A percentile compares a stretch with the other conserved stretches of the same genome.
Evolutionary conservation across 1,140 invertebrate genomes (phyloP).

Genomic region (Drosophila takahashii): DNA sequence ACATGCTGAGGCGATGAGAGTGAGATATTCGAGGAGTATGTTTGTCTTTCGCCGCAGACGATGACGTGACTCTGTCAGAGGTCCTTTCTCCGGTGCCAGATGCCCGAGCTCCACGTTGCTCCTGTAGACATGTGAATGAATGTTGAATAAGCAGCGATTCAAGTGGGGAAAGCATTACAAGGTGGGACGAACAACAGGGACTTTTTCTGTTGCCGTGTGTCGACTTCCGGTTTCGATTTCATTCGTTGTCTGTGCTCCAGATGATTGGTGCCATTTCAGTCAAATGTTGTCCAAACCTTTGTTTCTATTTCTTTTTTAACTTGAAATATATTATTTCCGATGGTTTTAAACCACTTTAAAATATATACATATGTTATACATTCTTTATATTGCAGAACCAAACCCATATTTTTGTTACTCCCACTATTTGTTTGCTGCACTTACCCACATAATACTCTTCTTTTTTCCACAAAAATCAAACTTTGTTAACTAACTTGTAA

Average conservation of each 20-base stretch:
- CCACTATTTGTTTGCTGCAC: too few species aligned
- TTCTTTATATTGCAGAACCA: too few species aligned
- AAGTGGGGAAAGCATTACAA: conserved; percentile 47
- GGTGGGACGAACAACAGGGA: neutral
- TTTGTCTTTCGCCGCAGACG: conserved; percentile 16
- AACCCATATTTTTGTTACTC: too few species aligned
- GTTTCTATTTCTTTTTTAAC: too few species aligned
- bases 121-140: conserved; percentile 56
- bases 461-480: too few species aligned
- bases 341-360: too few species aligned
- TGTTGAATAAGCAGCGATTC: conserved; percentile 69
- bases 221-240: conserved; percentile 69
- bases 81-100: too few species aligned
- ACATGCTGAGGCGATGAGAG: too few species aligned
- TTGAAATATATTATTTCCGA: too few species aligned
- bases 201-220: conserved; percentile 31
- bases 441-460: too few species aligned
- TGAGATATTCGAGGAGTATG: conserved; percentile 50
- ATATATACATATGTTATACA: too few species aligned
- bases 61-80: conserved; percentile 24
- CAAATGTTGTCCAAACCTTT: neutral
- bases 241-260: conserved; percentile 45
- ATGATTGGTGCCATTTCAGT: conserved; percentile 1
- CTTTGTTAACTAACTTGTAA: too few species aligned
- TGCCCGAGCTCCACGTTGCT: neutral